phyloP scores from a whole-genome alignment of 2,797 vertebrate species.

The Liparis tanakae region DNA sequence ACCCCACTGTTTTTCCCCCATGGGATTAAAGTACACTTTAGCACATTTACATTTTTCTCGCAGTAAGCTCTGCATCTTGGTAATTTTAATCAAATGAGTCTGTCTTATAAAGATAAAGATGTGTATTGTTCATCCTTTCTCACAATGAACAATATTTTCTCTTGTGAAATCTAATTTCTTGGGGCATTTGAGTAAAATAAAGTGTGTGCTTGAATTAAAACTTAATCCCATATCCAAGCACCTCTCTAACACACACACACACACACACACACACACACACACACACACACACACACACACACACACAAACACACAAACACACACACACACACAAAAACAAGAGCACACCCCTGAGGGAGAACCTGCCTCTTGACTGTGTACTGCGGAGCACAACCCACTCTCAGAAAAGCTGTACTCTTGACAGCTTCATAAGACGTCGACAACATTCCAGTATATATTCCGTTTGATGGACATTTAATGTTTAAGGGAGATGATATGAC shows the following conservation, averaged over 20 bases:
- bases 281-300: not conserved
- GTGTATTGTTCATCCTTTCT: not conserved
- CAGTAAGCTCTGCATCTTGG: not conserved
- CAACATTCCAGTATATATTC: conserved; percentile 45
- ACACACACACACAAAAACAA: not conserved
- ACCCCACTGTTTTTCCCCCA: not conserved
- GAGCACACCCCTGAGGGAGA: not conserved
- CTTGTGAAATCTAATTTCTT: not conserved
- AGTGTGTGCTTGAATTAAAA: not conserved
- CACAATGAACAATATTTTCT: not conserved
- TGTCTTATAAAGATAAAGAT: too few species aligned
- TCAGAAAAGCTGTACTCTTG: conserved; percentile 44
- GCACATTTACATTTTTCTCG: not conserved
- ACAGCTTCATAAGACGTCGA: conserved; percentile 56
- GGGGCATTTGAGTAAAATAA: not conserved
- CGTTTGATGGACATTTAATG: conserved; percentile 60
- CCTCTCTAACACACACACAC: not conserved
- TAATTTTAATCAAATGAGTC: too few species aligned
- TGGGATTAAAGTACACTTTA: not conserved
- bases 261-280: not conserved
- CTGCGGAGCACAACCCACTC: conserved; percentile 35
- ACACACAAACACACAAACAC: conserved; percentile 1
- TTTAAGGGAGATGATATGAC: conserved; percentile 57
- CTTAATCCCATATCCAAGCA: not conserved
- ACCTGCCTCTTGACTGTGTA: conserved; percentile 11